phyloP scores from a whole-genome alignment of 2,888 invertebrate species.

The Drosophila acutilabella region DNA sequence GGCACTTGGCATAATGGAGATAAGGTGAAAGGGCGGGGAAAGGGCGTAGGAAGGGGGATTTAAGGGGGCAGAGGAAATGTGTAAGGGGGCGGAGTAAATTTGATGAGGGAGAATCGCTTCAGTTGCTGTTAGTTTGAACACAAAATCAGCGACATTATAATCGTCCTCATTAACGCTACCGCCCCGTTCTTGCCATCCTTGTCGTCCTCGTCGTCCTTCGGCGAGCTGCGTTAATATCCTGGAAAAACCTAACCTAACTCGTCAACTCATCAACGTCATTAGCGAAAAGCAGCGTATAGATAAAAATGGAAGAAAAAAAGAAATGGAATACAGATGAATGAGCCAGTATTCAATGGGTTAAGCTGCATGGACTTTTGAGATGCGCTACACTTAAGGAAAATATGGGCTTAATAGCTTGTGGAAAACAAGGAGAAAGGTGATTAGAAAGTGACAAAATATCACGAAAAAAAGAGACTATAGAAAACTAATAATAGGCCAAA shows the following conservation, averaged over 20 bases:
- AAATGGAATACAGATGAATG: slow-evolving; percentile 6
- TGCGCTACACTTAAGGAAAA: slow-evolving; percentile 44
- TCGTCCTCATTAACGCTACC: slow-evolving; percentile 76
- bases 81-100: slow-evolving; percentile 1
- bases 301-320: not conserved
- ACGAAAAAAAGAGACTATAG: not conserved
- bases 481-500: too few species aligned
- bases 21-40: slow-evolving; percentile 25
- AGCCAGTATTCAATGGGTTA: slow-evolving; percentile 15
- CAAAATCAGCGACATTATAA: slow-evolving; percentile 82
- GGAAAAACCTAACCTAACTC: slow-evolving; percentile 79
- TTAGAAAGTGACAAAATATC: too few species aligned
- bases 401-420: not conserved
- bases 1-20: slow-evolving; percentile 74
- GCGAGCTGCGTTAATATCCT: slow-evolving; percentile 76
- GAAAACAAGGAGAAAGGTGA: not conserved
- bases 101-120: slow-evolving; percentile 49
- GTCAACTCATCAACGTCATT: slow-evolving; percentile 81
- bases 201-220: slow-evolving; percentile 18
- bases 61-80: slow-evolving; percentile 1
- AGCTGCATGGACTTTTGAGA: slow-evolving; percentile 21
- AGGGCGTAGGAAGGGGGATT: not conserved
- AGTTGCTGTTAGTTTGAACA: slow-evolving; percentile 78
- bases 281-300: slow-evolving; percentile 62
- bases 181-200: slow-evolving; percentile 14